Base-by-base conservation (phyloP, 2,888 invertebrate species). In the Aromia moschata region DNA sequence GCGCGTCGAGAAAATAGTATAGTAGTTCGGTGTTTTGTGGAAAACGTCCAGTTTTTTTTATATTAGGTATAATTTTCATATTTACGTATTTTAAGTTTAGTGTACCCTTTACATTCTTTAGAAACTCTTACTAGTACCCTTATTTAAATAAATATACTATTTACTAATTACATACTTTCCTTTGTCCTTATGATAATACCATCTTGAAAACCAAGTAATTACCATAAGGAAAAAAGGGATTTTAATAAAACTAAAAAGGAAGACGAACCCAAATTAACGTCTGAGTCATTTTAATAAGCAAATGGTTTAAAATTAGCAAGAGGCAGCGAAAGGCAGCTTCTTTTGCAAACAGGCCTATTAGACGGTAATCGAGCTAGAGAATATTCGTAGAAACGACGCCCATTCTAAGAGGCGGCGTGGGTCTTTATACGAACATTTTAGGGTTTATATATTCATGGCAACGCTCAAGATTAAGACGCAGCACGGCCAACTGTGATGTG, bases 381-480 rank as follows among this genome's bases (percentile, higher is more conserved):
- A 53, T 51, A 60, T 49, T 52, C 54, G 11, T 33, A 17, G 30
- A 12, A 38, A 37, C 33, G 20, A 17, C 18, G 47, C 30, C 44
- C 60, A 62, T 54, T 62, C 60, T 59, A 33, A 47, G 46, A 3
- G 10, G 10, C 25, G 15, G 46, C 47, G 54, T 43, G 46, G 55
- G 69, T 68, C 71, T 70, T 70, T 72, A 66, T 70, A 67, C 68
- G 64, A 71, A 63, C 72, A 68, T 74, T 75, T 73, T 70, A 68
- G 69, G 56, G 60, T 73, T 77, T 76, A 77, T 76, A 75, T 78
- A 78, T 78, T 78, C 78, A 78, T 70, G 71, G 75, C 70, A 74
- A 73, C 77, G 77, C 73, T 76, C 76, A 75, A 77, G 77, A 77
- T 78, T 77, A 78, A 78, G 78, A 77, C 74, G 74, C 66, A 74